Evolutionary conservation across 2,113 vertebrate genomes (phyloP).

Genomic region (Elachura formosa): DNA sequence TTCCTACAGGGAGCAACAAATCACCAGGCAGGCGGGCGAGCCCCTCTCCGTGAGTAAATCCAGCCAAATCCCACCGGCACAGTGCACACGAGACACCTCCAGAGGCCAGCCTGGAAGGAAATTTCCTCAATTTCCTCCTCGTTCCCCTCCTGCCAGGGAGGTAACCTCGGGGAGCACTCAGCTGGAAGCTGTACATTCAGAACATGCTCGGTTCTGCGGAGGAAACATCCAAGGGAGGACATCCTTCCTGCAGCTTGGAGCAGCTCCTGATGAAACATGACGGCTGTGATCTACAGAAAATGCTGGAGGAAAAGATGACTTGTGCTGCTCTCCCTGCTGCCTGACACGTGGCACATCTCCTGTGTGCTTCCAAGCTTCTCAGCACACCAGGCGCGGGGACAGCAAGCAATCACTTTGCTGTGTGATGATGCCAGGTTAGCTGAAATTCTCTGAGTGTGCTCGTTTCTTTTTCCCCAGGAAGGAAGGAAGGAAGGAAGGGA

Average conservation of each 20-base stretch:
- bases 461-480: neutral
- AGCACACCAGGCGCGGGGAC: neutral
- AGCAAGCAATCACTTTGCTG: neutral
- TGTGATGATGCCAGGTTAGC: neutral
- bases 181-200: neutral
- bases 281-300: neutral
- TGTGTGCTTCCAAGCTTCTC: neutral
- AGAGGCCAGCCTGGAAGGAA: neutral
- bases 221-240: neutral
- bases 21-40: neutral
- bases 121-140: neutral
- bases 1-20: neutral
- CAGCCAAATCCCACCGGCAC: neutral
- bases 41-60: neutral
- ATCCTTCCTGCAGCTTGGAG: neutral
- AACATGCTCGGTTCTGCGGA: neutral
- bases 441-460: neutral
- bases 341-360: neutral
- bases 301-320: neutral
- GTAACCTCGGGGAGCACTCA: neutral
- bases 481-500: neutral
- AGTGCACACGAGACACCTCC: neutral
- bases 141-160: neutral
- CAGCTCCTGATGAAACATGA: neutral
- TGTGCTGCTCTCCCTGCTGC: neutral